Percentiles rank a stretch among this genome's conserved stretches.
These are phyloP conservation scores for Sciurus vulgaris DNA, from an alignment of 2,797 vertebrate species.

Conservation along the genomic window DNA sequence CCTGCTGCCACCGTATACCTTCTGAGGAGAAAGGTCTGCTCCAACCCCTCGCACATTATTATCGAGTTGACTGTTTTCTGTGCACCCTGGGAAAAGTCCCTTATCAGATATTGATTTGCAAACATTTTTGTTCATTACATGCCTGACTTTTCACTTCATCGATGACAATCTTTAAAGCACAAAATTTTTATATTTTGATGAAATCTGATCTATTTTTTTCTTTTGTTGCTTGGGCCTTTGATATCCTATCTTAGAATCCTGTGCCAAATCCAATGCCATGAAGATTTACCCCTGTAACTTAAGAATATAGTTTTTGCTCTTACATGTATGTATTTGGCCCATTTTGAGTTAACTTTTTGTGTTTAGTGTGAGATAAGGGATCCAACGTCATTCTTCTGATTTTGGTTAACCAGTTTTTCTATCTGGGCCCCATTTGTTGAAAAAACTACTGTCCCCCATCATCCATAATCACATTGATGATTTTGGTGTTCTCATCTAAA, in stretches of 20 bases:
- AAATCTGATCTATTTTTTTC: no score
- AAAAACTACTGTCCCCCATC: not conserved
- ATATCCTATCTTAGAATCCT: no score
- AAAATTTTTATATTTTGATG: no score
- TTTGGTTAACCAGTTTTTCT: not conserved
- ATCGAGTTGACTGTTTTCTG: not conserved
- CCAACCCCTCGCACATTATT: not conserved
- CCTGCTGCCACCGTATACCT: not conserved
- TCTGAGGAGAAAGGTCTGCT: not conserved
- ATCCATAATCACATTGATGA: not conserved
- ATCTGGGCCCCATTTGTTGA: not conserved
- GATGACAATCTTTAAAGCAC: not conserved
- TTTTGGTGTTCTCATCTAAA: not conserved
- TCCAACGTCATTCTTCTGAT: not conserved
- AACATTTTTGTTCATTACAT: not conserved
- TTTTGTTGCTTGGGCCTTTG: no score
- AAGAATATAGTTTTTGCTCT: not conserved
- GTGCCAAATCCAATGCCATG: no score
- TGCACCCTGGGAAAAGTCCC: not conserved
- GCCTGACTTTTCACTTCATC: not conserved
- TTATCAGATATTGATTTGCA: not conserved
- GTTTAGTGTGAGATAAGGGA: not conserved
- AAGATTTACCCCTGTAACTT: not conserved
- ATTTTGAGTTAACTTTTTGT: no score
- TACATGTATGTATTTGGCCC: not conserved